Evolutionary conservation across 2,113 vertebrate genomes (phyloP), one percentile per base, ranked within the genome.

Genomic region (Mustelus asterias): DNA sequence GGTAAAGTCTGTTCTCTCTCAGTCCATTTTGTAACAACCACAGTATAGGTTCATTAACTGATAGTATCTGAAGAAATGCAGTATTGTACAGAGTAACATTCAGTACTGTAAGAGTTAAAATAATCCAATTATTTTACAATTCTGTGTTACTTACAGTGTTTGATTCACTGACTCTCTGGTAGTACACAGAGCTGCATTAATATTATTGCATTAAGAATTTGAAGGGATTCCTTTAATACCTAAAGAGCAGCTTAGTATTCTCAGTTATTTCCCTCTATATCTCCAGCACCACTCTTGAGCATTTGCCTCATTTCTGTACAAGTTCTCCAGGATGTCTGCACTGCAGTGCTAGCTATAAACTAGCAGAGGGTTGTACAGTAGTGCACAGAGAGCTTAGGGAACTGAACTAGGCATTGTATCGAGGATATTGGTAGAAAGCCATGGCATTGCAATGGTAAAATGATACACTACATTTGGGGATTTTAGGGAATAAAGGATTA

Each of bases 301-400:
- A 65, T 76, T 48, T 95, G 67, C 90, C 22, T 70, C 41, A 94
- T 54, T 95, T 95, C 44, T 33, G 22, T 7, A 13, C 11, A 54
- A 48, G 41, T 72, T 54, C 41, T 54, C 1, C 44, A 48, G 44
- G 67, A 54, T 76, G 65, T 29, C 93, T 95, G 94, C 94, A 95
- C 94, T 95, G 94, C 94, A 95, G 94, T 54, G 41, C 67, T 22
- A 70, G 65, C 92, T 94, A 44, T 94, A 44, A 94, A 69, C 63
- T 95, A 95, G 41, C 14, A 72, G 29, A n/a, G 37, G 67, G 41
- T 72, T 94, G 65, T 69, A 70, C 18, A 70, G 60, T 18, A 65
- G 37, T 93, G 89, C 33, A 60, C 88, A 93, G 60, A 65, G 58
- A 93, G 26, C 54, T 29, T 11, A 95, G 65, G 72, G 67, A 54